Evolutionary conservation across 2,113 vertebrate species (phyloP), one percentile per base, ranked within the genome.

Genomic region (Pyrgilauda ruficollis): DNA sequence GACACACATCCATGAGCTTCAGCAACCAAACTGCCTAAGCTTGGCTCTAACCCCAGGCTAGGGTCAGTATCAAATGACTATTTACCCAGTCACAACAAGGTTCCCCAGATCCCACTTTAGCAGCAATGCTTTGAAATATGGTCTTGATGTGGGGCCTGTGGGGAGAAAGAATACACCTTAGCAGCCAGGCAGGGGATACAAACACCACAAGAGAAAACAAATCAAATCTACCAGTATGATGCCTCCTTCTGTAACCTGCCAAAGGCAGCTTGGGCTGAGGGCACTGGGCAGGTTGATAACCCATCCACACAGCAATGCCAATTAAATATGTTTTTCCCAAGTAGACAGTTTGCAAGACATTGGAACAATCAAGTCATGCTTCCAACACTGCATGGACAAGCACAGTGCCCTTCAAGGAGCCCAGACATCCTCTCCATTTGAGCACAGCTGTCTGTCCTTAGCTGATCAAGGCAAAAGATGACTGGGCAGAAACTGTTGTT

Each of bases 41-140:
- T 44, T 1, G 35, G 80, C 28, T 69, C 61, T 86, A 89, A 84
- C n/a, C 75, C 41, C 75, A 8, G 9, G 37, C 33, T 44, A 67
- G 59, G 10, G 31, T 50, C 53, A 87, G n/a, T 27, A 91, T 21
- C 43, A 89, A 72, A 79, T 18, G 9, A 20, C 55, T 63, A 98
- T 98, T 98, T 97, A 98, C 99, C 99, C 99, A 99, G 93, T 99
- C 99, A 96, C 99, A 99, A 91, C 99, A 99, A 8, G 99, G 98
- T 79, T 99, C 99, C 89, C 99, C 99, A 41, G 98, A 99, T 83
- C 98, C 99, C 16, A 99, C 99, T 97, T 99, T 99, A 30, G 99
- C 99, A 56, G 99, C 98, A 9, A 99, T 98, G 96, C 98, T 98
- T 96, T 99, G 99, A 97, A 99, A 99, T 97, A 99, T 99, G 3